Conservation (phyloP, 1,140 invertebrate genomes). For the Leptopilina boulardi region DNA sequence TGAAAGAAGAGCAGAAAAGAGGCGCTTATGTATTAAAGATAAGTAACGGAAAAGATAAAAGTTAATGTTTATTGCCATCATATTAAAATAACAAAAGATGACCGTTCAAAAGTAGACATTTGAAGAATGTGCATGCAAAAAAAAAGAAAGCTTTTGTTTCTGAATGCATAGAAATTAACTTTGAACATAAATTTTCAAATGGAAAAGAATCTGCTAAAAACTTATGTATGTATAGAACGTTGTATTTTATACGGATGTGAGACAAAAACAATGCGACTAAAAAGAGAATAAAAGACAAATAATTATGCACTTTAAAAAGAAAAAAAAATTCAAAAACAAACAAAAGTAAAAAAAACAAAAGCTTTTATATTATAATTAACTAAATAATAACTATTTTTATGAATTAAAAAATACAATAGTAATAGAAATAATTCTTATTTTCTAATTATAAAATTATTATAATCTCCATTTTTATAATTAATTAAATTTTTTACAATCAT, state of each 20-base stretch:
- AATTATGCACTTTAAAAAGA: neutral
- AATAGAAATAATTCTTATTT: too few relatives aligned
- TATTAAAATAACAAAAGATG: constrained; percentile 18
- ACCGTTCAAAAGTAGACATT: neutral
- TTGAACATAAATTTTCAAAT: neutral
- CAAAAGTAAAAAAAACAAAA: neutral
- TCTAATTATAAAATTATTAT: too few relatives aligned
- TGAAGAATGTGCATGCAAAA: neutral
- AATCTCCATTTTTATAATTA: too few relatives aligned
- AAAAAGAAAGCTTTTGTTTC: neutral
- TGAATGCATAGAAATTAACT: neutral
- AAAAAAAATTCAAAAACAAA: neutral
- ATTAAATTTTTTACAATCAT: neutral
- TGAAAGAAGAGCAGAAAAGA: constrained; percentile 3
- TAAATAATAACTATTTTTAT: too few relatives aligned
- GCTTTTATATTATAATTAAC: too few relatives aligned
- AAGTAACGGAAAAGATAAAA: constrained; percentile 6
- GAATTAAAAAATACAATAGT: too few relatives aligned
- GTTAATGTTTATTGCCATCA: constrained; percentile 1
- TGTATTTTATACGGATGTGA: neutral
- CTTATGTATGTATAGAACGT: neutral
- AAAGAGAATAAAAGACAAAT: neutral
- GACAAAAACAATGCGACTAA: neutral
- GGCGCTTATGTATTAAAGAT: constrained; percentile 7
- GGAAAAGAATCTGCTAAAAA: constrained; percentile 6